These are phyloP conservation scores for Herminia tarsipennalis DNA, from an alignment of 2,888 invertebrate genomes.

Conservation along the genomic window DNA sequence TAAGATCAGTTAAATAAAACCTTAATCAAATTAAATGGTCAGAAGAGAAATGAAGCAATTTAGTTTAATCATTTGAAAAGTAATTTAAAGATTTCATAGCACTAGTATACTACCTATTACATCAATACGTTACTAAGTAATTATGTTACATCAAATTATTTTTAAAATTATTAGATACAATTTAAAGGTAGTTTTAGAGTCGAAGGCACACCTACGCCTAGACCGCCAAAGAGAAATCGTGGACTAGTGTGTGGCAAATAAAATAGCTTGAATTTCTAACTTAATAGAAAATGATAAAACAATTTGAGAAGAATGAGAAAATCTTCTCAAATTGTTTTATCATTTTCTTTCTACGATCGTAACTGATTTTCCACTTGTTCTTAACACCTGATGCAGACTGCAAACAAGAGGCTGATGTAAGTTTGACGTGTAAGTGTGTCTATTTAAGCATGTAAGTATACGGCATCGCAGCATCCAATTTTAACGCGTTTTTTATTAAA, in stretches of 20 bases:
- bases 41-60: background rate
- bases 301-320: too few relatives aligned
- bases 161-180: slow-evolving; percentile 6
- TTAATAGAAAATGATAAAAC: too few relatives aligned
- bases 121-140: background rate
- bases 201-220: slow-evolving; percentile 5
- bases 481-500: too few relatives aligned
- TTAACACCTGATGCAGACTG: too few relatives aligned
- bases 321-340: too few relatives aligned
- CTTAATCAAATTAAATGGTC: background rate
- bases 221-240: slow-evolving; percentile 6
- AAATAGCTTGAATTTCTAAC: background rate
- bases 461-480: too few relatives aligned
- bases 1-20: background rate
- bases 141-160: slow-evolving; percentile 4
- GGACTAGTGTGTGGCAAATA: background rate
- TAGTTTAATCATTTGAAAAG: slow-evolving; percentile 1
- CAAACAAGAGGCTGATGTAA: too few relatives aligned
- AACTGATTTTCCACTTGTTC: too few relatives aligned
- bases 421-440: too few relatives aligned
- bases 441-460: too few relatives aligned
- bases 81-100: background rate
- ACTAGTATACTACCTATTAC: background rate
- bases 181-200: slow-evolving; percentile 5
- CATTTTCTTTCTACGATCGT: too few relatives aligned